Percentiles rank a stretch among this genome's conserved stretches.
phyloP scores from a whole-genome alignment of 1,140 invertebrate species.

The Leptinotarsa texana region DNA sequence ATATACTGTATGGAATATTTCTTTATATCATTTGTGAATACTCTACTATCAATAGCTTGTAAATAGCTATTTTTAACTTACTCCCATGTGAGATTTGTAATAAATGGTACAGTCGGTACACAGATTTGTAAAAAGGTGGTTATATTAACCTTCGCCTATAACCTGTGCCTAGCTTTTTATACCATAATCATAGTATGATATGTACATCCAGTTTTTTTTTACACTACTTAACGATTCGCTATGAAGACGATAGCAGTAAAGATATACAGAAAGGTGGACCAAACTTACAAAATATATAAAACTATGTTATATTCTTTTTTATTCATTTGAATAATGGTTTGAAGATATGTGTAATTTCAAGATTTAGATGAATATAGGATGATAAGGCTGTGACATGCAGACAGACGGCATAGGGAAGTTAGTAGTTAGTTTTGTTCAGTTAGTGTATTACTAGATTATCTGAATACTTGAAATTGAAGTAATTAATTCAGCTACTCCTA shows the following conservation, averaged over 20 bases:
- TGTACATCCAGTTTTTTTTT: conserved; percentile 6
- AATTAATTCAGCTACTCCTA: no score
- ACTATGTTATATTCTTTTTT: no score
- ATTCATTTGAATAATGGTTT: no score
- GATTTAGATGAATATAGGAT: no score
- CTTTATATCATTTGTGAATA: background rate
- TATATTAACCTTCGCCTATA: conserved; percentile 39
- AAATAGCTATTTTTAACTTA: conserved; percentile 14
- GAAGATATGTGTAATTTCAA: no score
- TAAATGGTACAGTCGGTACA: conserved; percentile 5
- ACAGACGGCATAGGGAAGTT: no score
- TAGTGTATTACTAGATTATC: no score
- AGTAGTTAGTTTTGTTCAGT: no score
- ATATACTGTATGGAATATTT: no score
- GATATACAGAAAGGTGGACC: background rate
- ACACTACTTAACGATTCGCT: background rate
- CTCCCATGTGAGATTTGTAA: conserved; percentile 1
- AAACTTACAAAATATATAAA: background rate
- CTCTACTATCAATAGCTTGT: conserved; percentile 12
- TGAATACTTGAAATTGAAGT: no score
- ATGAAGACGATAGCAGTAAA: background rate
- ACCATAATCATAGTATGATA: conserved; percentile 29
- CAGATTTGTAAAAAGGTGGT: conserved; percentile 26
- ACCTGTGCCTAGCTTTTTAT: conserved; percentile 46
- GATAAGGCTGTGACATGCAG: no score